These are phyloP conservation scores for Drosophila ironensis DNA, from an alignment of 1,140 invertebrate genomes.

Conservation along the genomic window DNA sequence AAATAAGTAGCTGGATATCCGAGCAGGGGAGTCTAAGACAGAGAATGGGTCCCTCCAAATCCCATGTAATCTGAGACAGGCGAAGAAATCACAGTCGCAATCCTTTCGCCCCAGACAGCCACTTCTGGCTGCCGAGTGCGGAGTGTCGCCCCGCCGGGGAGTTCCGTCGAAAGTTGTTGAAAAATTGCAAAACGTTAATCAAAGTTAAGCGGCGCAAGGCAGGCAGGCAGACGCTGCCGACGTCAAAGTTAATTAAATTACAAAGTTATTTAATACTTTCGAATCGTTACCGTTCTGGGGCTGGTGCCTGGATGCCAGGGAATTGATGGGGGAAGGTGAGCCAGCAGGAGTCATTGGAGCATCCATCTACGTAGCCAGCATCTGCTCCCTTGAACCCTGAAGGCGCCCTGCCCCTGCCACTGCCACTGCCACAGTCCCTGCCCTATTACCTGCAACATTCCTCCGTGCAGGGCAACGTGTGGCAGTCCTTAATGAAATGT, in stretches of 20 bases:
- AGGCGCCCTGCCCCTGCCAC: slow-evolving; percentile 32
- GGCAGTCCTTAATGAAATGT: slow-evolving; percentile 70
- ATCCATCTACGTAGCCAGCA: slow-evolving; percentile 11
- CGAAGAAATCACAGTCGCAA: slow-evolving; percentile 59
- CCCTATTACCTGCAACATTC: background rate
- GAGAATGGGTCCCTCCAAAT: slow-evolving; percentile 36
- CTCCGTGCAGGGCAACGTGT: slow-evolving; percentile 46
- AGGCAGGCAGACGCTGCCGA: slow-evolving; percentile 45
- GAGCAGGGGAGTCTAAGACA: background rate
- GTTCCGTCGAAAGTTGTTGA: slow-evolving; percentile 73
- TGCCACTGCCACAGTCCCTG: too few species aligned
- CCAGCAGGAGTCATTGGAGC: slow-evolving; percentile 27
- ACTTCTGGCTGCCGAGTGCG: background rate
- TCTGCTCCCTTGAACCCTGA: slow-evolving; percentile 50
- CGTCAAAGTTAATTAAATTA: slow-evolving; percentile 81
- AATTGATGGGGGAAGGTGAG: background rate
- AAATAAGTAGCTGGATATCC: slow-evolving; percentile 31
- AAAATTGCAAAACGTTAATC: slow-evolving; percentile 78
- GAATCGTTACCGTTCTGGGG: slow-evolving; percentile 54
- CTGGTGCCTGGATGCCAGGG: background rate
- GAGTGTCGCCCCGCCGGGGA: slow-evolving; percentile 34
- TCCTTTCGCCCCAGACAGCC: slow-evolving; percentile 44
- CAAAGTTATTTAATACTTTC: slow-evolving; percentile 80
- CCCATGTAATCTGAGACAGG: slow-evolving; percentile 65
- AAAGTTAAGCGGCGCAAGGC: slow-evolving; percentile 71